phyloP scores from a whole-genome alignment of 2,888 invertebrate genomes.

The Cephus sareptanus region DNA sequence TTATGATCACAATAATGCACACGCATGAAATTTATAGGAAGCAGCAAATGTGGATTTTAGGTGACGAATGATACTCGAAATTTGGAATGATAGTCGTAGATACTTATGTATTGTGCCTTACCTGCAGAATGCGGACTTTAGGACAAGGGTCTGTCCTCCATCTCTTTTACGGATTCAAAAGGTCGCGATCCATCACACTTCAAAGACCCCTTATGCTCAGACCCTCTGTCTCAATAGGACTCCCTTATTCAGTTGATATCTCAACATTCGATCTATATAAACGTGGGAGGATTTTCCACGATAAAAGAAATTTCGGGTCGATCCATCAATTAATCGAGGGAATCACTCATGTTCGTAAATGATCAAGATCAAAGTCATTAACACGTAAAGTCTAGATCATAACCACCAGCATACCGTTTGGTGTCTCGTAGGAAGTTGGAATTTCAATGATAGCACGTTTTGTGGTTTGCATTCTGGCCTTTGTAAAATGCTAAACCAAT shows the following conservation, averaged over 20 bases:
- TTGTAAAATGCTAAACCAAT: too few species aligned
- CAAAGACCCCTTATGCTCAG: slow-evolving; percentile 3
- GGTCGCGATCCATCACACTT: slow-evolving; percentile 21
- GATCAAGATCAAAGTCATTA: too few species aligned
- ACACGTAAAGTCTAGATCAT: too few species aligned
- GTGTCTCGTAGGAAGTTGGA: too few species aligned
- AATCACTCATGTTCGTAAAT: neutral
- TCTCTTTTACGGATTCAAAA: slow-evolving; percentile 20
- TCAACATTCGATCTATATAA: slow-evolving; percentile 14
- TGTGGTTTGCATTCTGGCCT: too few species aligned
- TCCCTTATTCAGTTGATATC: slow-evolving; percentile 11
- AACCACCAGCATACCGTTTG: too few species aligned
- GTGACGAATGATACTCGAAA: neutral
- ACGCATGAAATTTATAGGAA: neutral
- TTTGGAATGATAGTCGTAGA: neutral
- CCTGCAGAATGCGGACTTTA: neutral
- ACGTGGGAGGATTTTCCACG: slow-evolving; percentile 7
- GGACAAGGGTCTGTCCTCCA: slow-evolving; percentile 12
- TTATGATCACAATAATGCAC: neutral
- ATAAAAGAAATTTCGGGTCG: slow-evolving; percentile 1
- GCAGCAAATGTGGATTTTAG: neutral
- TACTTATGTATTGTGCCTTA: neutral
- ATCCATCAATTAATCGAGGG: slow-evolving; percentile 16
- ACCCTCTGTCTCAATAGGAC: slow-evolving; percentile 5
- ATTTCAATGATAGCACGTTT: too few species aligned